Evolutionary conservation across 2,888 invertebrate genomes (phyloP).

Genomic region (Rhingia rostrata): DNA sequence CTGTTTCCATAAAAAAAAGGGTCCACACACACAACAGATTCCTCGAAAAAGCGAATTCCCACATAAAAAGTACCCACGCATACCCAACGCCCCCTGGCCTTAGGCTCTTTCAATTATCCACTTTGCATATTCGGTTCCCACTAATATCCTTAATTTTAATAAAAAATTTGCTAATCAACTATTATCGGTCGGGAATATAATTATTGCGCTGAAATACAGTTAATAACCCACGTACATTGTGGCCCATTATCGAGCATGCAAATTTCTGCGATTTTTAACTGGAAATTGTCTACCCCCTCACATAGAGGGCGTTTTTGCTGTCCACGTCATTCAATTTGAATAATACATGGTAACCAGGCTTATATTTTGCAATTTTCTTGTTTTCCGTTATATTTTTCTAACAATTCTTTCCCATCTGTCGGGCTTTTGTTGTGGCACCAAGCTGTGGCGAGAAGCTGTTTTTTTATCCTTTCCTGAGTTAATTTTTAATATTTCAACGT

Average conservation of each 20-base stretch:
- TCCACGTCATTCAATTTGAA: constrained; percentile 46
- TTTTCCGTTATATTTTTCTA: background rate
- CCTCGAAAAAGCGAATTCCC: too few relatives aligned
- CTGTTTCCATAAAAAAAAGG: too few relatives aligned
- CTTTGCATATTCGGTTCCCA: too few relatives aligned
- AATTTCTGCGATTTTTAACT: constrained; percentile 41
- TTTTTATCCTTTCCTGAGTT: constrained; percentile 18
- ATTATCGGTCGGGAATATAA: too few relatives aligned
- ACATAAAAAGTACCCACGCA: too few relatives aligned
- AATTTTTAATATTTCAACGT: constrained; percentile 46
- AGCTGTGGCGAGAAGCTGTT: constrained; percentile 24
- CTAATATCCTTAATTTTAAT: too few relatives aligned
- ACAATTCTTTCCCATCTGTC: constrained; percentile 22
- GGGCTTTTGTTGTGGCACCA: constrained; percentile 32
- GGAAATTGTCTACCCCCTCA: background rate
- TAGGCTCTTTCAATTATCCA: too few relatives aligned
- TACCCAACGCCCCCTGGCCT: too few relatives aligned
- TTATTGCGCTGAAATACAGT: background rate
- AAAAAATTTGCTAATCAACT: too few relatives aligned
- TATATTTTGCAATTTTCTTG: constrained; percentile 21
- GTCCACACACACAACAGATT: too few relatives aligned
- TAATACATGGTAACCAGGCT: constrained; percentile 43
- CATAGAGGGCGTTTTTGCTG: constrained; percentile 20
- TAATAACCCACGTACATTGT: constrained; percentile 2
- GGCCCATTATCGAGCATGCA: constrained; percentile 37